Percentiles rank a stretch among this genome's conserved stretches.
These are phyloP conservation scores for Tiphia femorata DNA, from an alignment of 2,888 invertebrate species.

Conservation along the genomic window DNA sequence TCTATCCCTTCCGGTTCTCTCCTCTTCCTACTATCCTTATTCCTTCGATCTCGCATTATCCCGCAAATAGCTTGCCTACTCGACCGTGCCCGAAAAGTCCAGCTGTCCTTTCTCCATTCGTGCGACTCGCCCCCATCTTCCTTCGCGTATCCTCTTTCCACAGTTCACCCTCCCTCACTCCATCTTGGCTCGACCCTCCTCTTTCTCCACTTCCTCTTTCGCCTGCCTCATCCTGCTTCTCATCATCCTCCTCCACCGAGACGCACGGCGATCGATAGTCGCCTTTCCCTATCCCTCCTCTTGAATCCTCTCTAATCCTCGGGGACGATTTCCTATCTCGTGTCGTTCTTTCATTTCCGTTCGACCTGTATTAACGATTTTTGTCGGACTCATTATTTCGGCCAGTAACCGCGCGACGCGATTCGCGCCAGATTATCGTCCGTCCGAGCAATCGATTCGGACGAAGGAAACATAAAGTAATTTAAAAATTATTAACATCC, in stretches of 20 bases:
- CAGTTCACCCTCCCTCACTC: constrained; percentile 22
- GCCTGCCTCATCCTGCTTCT: background rate
- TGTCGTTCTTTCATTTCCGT: constrained; percentile 5
- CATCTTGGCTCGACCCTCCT: constrained; percentile 5
- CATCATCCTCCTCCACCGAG: background rate
- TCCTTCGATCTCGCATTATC: constrained; percentile 59
- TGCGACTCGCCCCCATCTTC: no score
- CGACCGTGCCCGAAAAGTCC: constrained; percentile 51
- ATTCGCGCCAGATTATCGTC: no score
- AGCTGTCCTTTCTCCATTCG: constrained; percentile 38
- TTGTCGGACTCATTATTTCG: constrained; percentile 21
- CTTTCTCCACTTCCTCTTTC: constrained; percentile 5
- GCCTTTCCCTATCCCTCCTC: constrained; percentile 24
- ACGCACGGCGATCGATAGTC: constrained; percentile 36
- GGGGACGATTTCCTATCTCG: constrained; percentile 30
- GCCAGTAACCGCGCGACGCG: no score
- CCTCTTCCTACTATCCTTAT: constrained; percentile 45
- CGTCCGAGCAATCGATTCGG: no score
- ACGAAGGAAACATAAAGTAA: no score
- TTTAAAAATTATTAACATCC: no score
- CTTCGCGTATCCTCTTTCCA: no score
- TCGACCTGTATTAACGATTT: constrained; percentile 27
- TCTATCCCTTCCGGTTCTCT: constrained; percentile 34
- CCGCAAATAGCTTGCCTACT: constrained; percentile 56
- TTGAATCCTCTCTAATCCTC: constrained; percentile 30